Evolutionary conservation across 2,113 vertebrate genomes (phyloP).

Genomic region (Tretioscincus oriximinensis): DNA sequence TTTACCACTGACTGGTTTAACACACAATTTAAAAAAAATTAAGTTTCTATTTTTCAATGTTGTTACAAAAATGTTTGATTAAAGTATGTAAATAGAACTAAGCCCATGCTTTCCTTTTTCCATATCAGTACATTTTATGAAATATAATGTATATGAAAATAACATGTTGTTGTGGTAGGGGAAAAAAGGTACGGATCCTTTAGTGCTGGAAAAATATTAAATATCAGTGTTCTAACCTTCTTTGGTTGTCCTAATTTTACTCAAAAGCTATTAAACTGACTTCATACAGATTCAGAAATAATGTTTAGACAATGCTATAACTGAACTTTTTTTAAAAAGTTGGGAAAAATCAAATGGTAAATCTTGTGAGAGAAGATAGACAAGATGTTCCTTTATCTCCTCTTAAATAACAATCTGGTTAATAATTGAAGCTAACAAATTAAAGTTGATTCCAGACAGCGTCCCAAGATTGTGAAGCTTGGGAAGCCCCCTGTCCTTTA

Average conservation of each 20-base stretch:
- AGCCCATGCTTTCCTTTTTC: slow-evolving; percentile 63
- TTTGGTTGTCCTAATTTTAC: slow-evolving; percentile 50
- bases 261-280: slow-evolving; percentile 25
- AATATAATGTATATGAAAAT: slow-evolving; percentile 67
- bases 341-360: background rate
- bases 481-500: no score
- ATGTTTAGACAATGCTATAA: background rate
- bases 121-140: slow-evolving; percentile 64
- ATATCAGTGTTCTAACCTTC: slow-evolving; percentile 54
- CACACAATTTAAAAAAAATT: slow-evolving; percentile 58
- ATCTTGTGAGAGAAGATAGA: background rate
- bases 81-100: slow-evolving; percentile 63
- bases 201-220: slow-evolving; percentile 54
- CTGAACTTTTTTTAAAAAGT: background rate
- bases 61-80: slow-evolving; percentile 66
- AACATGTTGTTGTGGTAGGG: slow-evolving; percentile 61
- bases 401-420: background rate
- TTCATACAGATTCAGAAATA: slow-evolving; percentile 23
- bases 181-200: slow-evolving; percentile 55
- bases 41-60: slow-evolving; percentile 70
- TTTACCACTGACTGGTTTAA: slow-evolving; percentile 66
- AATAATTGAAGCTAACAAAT: background rate
- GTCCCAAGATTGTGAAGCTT: no score
- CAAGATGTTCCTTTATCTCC: background rate
- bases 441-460: no score